Conservation (phyloP, 2,797 vertebrate genomes). For the Acanthiza pusilla region DNA sequence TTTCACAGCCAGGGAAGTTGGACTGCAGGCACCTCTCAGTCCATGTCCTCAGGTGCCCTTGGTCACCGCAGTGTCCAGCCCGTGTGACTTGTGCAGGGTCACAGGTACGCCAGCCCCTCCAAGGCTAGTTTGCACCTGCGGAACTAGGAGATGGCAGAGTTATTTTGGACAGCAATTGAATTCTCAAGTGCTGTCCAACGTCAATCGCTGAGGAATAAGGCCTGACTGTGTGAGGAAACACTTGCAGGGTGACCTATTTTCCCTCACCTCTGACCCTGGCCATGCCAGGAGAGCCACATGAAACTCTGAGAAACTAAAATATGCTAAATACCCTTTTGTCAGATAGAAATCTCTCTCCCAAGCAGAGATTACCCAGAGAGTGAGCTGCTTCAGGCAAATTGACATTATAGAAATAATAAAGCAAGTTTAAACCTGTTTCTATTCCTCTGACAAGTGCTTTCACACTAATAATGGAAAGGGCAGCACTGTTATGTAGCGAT, state of each 20-base stretch:
- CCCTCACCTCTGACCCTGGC: not conserved
- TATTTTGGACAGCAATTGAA: not conserved
- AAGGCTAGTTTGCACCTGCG: not conserved
- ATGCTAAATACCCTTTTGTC: not conserved
- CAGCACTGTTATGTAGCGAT: conserved; percentile 19
- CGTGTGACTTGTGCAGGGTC: not conserved
- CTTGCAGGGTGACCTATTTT: not conserved
- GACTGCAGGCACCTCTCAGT: not conserved
- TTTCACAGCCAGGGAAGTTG: not conserved
- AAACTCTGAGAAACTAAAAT: not conserved
- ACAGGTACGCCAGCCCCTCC: not conserved
- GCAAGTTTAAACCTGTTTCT: conserved; percentile 33
- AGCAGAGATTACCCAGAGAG: not conserved
- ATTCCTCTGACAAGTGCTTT: conserved; percentile 38
- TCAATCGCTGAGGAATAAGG: not conserved
- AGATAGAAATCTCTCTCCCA: not conserved
- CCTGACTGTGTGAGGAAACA: not conserved
- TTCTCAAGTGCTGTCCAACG: not conserved
- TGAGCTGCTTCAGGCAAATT: conserved; percentile 24
- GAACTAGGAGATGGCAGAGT: not conserved
- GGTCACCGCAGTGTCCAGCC: not conserved
- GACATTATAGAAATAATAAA: conserved; percentile 25
- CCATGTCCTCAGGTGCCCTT: not conserved
- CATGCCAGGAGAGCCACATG: not conserved
- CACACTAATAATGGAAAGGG: conserved; percentile 51